Percentiles rank a stretch among this genome's conserved stretches.
phyloP scores from a whole-genome alignment of 2,797 vertebrate species.

The Poecilia wingei region DNA sequence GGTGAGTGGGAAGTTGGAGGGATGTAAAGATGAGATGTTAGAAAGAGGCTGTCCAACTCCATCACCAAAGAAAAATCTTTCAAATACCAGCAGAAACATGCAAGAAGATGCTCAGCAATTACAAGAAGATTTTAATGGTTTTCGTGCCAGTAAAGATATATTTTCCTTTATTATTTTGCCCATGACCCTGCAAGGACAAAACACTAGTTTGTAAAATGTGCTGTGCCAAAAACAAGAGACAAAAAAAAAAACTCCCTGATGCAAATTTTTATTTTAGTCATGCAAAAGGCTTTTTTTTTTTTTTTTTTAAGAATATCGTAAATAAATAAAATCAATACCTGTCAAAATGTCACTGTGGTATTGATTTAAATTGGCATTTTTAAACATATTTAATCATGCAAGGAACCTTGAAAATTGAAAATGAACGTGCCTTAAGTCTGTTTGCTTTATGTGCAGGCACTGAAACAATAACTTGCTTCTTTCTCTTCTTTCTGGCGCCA shows the following conservation, averaged over 20 bases:
- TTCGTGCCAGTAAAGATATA: not conserved
- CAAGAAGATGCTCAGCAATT: not conserved
- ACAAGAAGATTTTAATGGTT: not conserved
- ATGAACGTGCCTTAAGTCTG: not conserved
- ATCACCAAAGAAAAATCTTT: not conserved
- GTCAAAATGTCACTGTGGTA: not conserved
- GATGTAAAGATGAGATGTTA: not conserved
- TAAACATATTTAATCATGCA: not conserved
- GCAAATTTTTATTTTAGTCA: not conserved
- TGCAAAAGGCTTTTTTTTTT: not conserved
- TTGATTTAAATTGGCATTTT: slow-evolving; percentile 23
- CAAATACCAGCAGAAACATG: not conserved
- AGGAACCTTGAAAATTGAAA: slow-evolving; percentile 17
- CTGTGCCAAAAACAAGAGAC: not conserved
- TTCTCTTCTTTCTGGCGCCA: not conserved
- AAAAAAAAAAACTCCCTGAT: not conserved
- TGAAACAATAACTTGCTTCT: slow-evolving; percentile 1
- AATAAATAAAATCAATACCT: slow-evolving; percentile 21
- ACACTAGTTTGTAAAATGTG: not conserved
- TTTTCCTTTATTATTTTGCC: not conserved
- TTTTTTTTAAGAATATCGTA: slow-evolving; percentile 1
- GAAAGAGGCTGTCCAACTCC: not conserved
- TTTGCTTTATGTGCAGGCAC: slow-evolving; percentile 7
- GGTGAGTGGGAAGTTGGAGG: not conserved
- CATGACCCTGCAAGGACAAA: not conserved